Evolutionary conservation across 2,888 invertebrate genomes (phyloP).

Genomic region (Dynastes grantii): DNA sequence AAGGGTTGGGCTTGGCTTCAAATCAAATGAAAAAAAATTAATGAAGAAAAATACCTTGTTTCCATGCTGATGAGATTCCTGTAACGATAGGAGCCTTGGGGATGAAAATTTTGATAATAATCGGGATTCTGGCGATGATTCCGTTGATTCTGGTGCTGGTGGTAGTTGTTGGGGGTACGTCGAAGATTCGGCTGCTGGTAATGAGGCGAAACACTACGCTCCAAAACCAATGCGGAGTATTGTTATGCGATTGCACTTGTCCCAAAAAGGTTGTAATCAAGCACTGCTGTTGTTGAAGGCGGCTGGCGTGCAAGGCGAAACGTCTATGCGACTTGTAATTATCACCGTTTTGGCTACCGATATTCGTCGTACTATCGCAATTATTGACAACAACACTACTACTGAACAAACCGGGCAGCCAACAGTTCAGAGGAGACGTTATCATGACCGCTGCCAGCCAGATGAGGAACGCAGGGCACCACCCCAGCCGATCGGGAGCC

Average conservation of each 20-base stretch:
- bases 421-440: conserved; percentile 71
- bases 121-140: conserved; percentile 4
- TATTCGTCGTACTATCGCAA: not conserved
- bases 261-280: conserved; percentile 63
- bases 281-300: conserved; percentile 67
- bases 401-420: conserved; percentile 65
- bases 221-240: conserved; percentile 68
- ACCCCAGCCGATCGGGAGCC: conserved; percentile 59
- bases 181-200: conserved; percentile 9
- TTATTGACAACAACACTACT: conserved; percentile 46
- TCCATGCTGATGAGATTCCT: conserved; percentile 61
- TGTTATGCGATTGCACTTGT: conserved; percentile 63
- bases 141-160: conserved; percentile 32
- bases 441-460: conserved; percentile 71
- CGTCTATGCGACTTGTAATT: conserved; percentile 63
- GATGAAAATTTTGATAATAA: conserved; percentile 4
- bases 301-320: conserved; percentile 62
- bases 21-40: conserved; percentile 1
- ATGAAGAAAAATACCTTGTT: conserved; percentile 62
- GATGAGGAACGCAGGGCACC: too few species aligned
- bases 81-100: conserved; percentile 41
- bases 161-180: not conserved
- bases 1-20: not conserved
- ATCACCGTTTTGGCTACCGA: conserved; percentile 51
- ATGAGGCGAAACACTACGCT: conserved; percentile 64